phyloP scores from a whole-genome alignment of 2,888 invertebrate genomes.

The Orchestes rusci region DNA sequence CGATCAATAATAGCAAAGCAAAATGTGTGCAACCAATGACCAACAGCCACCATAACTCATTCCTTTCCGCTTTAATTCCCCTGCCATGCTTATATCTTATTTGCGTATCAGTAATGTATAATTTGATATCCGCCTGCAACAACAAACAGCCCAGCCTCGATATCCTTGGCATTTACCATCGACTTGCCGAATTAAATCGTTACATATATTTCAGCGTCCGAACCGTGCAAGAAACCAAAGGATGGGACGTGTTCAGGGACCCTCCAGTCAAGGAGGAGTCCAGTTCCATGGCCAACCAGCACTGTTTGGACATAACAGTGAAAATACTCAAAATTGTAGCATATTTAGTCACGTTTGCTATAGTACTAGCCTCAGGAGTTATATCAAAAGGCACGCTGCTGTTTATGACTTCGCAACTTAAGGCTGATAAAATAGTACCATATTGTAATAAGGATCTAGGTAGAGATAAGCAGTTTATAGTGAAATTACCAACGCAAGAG shows the following conservation, averaged over 20 bases:
- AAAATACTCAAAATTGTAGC: constrained; percentile 78
- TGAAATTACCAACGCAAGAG: constrained; percentile 74
- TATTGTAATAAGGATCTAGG: constrained; percentile 83
- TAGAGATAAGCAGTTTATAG: constrained; percentile 79
- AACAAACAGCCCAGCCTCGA: no score
- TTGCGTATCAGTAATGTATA: no score
- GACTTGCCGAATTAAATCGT: no score
- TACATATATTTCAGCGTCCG: constrained; percentile 57
- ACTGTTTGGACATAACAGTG: constrained; percentile 77
- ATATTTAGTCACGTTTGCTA: constrained; percentile 76
- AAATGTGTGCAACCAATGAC: no score
- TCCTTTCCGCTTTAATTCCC: no score
- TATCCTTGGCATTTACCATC: no score
- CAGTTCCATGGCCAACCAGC: constrained; percentile 82
- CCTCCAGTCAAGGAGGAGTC: constrained; percentile 84
- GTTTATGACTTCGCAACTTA: constrained; percentile 87
- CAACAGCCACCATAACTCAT: no score
- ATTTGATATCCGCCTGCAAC: no score
- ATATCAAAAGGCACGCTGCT: constrained; percentile 82
- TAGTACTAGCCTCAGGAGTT: constrained; percentile 79
- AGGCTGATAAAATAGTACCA: constrained; percentile 64
- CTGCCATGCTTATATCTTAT: no score
- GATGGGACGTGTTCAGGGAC: constrained; percentile 95
- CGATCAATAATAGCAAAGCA: no score
- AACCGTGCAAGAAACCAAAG: constrained; percentile 81